Percentiles rank a stretch among this genome's conserved stretches.
These are phyloP conservation scores for Diplodus sargus DNA, from an alignment of 2,797 vertebrate species.

Conservation along the genomic window DNA sequence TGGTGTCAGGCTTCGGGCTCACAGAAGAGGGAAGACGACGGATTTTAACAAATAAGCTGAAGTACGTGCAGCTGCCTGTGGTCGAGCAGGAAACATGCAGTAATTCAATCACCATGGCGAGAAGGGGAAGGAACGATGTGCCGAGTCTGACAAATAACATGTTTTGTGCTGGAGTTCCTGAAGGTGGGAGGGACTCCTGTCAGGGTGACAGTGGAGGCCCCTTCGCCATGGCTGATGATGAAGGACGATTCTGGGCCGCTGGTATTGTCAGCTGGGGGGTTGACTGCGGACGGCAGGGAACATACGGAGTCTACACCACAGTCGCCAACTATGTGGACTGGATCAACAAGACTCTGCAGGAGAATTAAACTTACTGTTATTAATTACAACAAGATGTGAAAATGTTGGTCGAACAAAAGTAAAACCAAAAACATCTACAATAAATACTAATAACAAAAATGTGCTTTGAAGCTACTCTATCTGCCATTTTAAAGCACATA, in stretches of 20 bases:
- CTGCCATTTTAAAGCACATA: not conserved
- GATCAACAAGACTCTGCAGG: constrained; percentile 72
- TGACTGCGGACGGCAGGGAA: constrained; percentile 55
- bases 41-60: constrained; percentile 45
- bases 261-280: constrained; percentile 80
- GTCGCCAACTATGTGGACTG: constrained; percentile 74
- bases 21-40: fast-evolving
- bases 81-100: constrained; percentile 63
- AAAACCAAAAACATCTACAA: not conserved
- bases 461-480: not conserved
- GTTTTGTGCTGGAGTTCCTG: constrained; percentile 78
- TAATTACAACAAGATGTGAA: not conserved
- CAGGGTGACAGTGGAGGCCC: constrained; percentile 69
- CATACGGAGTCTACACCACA: constrained; percentile 76
- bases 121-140: fast-evolving
- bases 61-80: constrained; percentile 65
- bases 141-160: constrained; percentile 75
- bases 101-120: fast-evolving
- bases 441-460: not conserved
- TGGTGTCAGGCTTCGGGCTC: constrained; percentile 70
- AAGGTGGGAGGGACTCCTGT: constrained; percentile 73
- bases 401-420: not conserved
- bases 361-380: constrained; percentile 38
- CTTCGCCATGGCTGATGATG: constrained; percentile 39
- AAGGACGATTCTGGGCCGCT: constrained; percentile 60